Conservation (phyloP, 2,797 vertebrate species). For the Crenichthys baileyi region DNA sequence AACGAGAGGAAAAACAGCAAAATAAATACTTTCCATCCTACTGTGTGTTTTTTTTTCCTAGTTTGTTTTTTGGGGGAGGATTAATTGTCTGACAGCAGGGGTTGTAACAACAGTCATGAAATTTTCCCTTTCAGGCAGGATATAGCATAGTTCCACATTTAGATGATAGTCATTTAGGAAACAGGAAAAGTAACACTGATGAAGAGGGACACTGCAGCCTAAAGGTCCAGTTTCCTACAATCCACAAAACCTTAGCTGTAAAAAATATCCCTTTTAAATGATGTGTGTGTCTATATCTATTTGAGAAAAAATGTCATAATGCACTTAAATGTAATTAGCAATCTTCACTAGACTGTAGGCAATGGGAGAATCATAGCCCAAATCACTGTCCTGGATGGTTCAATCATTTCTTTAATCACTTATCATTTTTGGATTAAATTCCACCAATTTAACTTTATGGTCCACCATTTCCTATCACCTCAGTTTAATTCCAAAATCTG, state of each 20-base stretch:
- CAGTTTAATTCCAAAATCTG: background rate
- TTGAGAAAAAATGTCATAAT: too few species aligned
- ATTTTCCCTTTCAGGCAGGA: conserved; percentile 52
- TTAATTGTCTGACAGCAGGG: conserved; percentile 36
- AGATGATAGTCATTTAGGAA: conserved; percentile 22
- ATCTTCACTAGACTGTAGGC: too few species aligned
- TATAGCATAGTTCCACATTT: conserved; percentile 33
- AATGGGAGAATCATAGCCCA: too few species aligned
- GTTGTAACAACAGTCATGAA: conserved; percentile 30
- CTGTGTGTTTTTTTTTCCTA: background rate
- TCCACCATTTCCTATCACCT: background rate
- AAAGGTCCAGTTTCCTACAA: background rate
- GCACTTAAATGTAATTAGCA: too few species aligned
- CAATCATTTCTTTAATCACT: too few species aligned
- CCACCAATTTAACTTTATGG: background rate
- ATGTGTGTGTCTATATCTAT: too few species aligned
- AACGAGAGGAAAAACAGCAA: conserved; percentile 21
- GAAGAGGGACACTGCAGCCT: background rate
- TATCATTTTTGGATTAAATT: background rate
- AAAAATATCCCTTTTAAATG: background rate
- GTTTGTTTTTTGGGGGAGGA: conserved; percentile 40
- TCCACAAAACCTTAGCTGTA: background rate
- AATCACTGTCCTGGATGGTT: too few species aligned
- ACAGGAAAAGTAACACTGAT: background rate
- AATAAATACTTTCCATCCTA: background rate